Evolutionary conservation across 1,140 invertebrate species (phyloP), one percentile per base, ranked within the genome.

Genomic region (Macrosteles quadrilineatus): DNA sequence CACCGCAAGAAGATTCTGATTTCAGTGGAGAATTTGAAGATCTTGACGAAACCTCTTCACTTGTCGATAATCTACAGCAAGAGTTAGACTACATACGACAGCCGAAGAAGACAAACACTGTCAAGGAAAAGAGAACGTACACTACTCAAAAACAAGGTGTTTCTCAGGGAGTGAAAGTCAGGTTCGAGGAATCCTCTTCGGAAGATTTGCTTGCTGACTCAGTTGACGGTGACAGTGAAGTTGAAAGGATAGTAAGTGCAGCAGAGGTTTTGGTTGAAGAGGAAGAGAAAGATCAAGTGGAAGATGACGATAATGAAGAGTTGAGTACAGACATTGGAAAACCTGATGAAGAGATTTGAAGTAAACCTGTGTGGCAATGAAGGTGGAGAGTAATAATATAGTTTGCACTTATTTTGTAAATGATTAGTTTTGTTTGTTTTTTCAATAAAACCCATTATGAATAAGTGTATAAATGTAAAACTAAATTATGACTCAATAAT

Each of bases 1-100:
- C 55, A 27, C 55, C 55, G 11, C 55, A 59, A n/a, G 21, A 29
- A 2, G 55, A 59, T 29, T 59, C 55, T n/a, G 55, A 59, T n/a
- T 14, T 59, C 4, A 59, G 55, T 30, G 27, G 4, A 25, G 25
- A 11, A 25, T 9, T 29, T 27, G 55, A 59, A 11, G 55, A 25
- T 2, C 3, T 59, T 21, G 55, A 59, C 9, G 55, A 59, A 21
- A 59, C 21, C 19, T 17, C 19, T 59, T 2, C 55, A 11, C 4
- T 59, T 9, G 55, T 27, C 2, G 55, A 59, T n/a, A 59, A 59
- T 30, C 55, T 27, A 30, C 21, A 27, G 9, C 55, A 59, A 30
- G 55, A 59, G 27, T n/a, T 59, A 12, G 55, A 59, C 25, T 27
- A 59, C 25, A 59, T 59, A 14, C 55, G 27, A 29, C 55, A 59